Base-by-base conservation (phyloP, 2,797 vertebrate species). In the Chanos chanos region DNA sequence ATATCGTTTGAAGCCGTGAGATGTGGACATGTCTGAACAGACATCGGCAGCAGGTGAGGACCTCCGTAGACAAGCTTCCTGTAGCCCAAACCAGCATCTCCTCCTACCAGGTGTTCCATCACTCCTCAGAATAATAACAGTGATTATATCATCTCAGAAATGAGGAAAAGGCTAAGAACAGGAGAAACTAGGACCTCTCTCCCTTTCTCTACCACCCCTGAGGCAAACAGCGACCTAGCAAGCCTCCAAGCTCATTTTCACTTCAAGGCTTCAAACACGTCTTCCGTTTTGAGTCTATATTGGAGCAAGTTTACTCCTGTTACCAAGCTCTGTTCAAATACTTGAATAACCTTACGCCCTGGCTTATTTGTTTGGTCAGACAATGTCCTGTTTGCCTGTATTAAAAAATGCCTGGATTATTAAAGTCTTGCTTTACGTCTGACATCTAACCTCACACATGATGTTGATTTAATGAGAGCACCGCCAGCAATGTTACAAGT, bases 401-500 rank as follows among this genome's bases (percentile, higher is more conserved):
- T n/a, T n/a, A n/a, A n/a, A n/a, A n/a, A n/a, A n/a, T n/a, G n/a
- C n/a, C n/a, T n/a, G n/a, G n/a, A n/a, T n/a, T n/a, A n/a, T n/a
- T n/a, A n/a, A n/a, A n/a, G n/a, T n/a, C n/a, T n/a, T n/a, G 44
- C 21, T 22, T 24, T 58, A 24, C 24, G 53, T 41, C 50, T 66
- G 68, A 73, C 71, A 60, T 68, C 64, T 61, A 54, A 66, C 18
- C 52, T 66, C 66, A 69, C 78, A 80, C 66, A 45, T 78, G 78
- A 73, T 73, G 73, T 70, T 72, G 49, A 76, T 80, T 77, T 71
- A 77, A 72, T 44, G 64, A 74, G 64, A 72, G 65, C 72, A 55
- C 57, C 54, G 74, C 65, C 70, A 68, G 72, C 66, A 41, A 67
- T 61, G 73, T 77, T 80, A 75, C 65, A 70, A 75, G 78, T 74